These are phyloP conservation scores for Biston betularia DNA, from an alignment of 2,888 invertebrate species.

Conservation along the genomic window DNA sequence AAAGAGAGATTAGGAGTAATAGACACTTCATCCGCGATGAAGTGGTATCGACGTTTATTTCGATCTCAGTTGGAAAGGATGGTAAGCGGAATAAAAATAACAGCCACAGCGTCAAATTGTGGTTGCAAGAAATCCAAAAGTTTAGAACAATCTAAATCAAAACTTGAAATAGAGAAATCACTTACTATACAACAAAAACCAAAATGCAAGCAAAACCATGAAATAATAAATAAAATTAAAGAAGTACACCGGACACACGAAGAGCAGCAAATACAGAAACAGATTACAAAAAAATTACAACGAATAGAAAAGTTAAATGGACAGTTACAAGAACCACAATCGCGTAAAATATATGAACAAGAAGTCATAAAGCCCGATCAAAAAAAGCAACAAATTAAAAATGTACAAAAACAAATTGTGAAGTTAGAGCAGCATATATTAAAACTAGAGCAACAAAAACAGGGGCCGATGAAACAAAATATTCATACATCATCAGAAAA, in stretches of 20 bases:
- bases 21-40: constrained; percentile 5
- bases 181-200: not conserved
- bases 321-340: not conserved
- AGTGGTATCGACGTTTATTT: constrained; percentile 4
- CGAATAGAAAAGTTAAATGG: not conserved
- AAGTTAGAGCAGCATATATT: not conserved
- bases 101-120: constrained; percentile 11
- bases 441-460: not conserved
- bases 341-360: too few relatives aligned
- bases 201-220: not conserved
- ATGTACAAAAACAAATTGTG: not conserved
- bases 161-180: not conserved
- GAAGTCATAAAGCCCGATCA: not conserved
- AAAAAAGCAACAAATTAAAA: not conserved
- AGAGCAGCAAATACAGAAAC: not conserved
- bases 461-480: not conserved
- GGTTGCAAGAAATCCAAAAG: constrained; percentile 27
- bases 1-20: not conserved
- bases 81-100: constrained; percentile 4
- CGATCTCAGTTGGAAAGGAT: constrained; percentile 11
- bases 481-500: not conserved
- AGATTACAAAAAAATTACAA: not conserved
- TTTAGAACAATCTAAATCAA: not conserved
- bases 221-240: not conserved
- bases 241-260: not conserved